Base-by-base conservation (phyloP, 2,888 invertebrate species). In the Hydriomena furcata region DNA sequence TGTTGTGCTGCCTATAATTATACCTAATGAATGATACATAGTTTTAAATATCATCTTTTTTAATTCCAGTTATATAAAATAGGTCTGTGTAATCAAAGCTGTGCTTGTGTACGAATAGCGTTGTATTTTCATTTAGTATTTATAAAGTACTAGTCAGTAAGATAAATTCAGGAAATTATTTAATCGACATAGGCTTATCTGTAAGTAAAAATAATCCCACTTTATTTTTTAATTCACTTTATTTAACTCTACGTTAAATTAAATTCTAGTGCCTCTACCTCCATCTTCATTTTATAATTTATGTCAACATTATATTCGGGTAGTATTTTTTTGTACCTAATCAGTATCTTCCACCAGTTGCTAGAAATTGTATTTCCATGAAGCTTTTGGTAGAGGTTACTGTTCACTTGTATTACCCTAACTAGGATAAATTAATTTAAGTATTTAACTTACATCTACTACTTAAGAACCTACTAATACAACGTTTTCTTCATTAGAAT, bases 71-170 rank as follows among this genome's bases (percentile, higher is more conserved):
- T 45, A 43, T 53, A 50, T 52, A 56, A n/a, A 40, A 40, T 40
- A 50, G 38, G 43, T 38, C 61, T 59, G 63, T 60, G 35, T 46
- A 57, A 54, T 51, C 58, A 51, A 63, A 66, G 63, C 61, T 72
- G 66, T 68, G 63, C 61, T 65, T 66, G 57, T 48, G 13, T 51
- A 35, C 38, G 30, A 41, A 30, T 50, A 47, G 23, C 45, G 43
- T 43, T 44, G 32, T 40, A 50, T 48, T 54, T 63, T 63, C 61
- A 66, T 68, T 61, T 71, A 72, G 66, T 78, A 81, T 80, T 77
- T 76, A 76, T 76, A 73, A 73, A 75, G 61, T 78, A 79, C 83
- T 84, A 84, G 86, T 87, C 87, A 86, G 79, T 86, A 87, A 85
- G 85, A 62, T 72, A 76, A 79, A 74, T 76, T 68, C 68, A 66